Evolutionary conservation across 1,140 invertebrate species (phyloP), one percentile per base, ranked within the genome.

Genomic region (Probaryconus sp.): DNA sequence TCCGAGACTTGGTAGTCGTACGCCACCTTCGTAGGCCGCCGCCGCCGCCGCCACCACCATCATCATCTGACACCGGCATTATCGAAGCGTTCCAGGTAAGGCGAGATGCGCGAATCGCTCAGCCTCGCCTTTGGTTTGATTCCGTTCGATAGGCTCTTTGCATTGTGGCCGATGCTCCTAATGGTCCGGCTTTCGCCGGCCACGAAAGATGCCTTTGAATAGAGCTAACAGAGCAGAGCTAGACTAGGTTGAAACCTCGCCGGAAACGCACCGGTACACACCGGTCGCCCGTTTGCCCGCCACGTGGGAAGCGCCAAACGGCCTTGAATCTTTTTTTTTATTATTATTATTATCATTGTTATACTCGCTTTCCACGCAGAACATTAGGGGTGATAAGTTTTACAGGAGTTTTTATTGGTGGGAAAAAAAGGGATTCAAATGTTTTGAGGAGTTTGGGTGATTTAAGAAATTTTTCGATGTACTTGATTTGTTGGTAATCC

Each of bases 281-380:
- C 31, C 28, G 45, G 42, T 43, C 48, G 16, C 42, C 56, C 10
- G 58, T 47, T n/a, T 65, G 60, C 61, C 53, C 64, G 72, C 68
- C 78, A 79, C 70, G 69, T 72, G 78, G 80, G 83, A 84, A 85
- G 81, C 79, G 79, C n/a, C 74, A 77, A 81, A 84, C 83, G 82
- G 79, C 83, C 83, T 85, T 84, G 83, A 80, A 61, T 47, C 17
- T 56, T 83, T 80, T 69, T 77, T 77, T 37, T 63, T n/a, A n/a
- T n/a, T n/a, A n/a, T n/a, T n/a, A n/a, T n/a, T n/a, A n/a, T n/a
- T n/a, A n/a, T n/a, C n/a, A n/a, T n/a, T n/a, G n/a, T n/a, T n/a
- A n/a, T n/a, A 14, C 42, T 21, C 51, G 47, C 45, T 72, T 72
- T 72, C 38, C 69, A 65, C 60, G 60, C 60, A 58, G 24, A 63